A percentile compares a stretch with the other conserved stretches of the same genome.
Evolutionary conservation across 1,140 invertebrate genomes (phyloP).

Genomic region (Dolichoris vasculosae): DNA sequence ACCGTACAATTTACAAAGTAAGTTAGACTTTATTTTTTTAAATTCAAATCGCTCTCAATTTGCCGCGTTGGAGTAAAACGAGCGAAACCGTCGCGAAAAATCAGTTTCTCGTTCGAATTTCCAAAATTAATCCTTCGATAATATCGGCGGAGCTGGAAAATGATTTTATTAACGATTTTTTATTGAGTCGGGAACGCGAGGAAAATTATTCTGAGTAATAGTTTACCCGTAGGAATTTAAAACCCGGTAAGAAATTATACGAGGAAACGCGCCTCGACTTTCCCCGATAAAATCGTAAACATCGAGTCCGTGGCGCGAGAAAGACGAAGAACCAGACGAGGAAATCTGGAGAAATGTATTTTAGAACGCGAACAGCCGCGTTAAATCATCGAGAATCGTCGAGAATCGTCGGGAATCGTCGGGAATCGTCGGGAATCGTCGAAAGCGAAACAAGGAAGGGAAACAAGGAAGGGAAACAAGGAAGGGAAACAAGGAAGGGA

Average conservation of each 20-base stretch:
- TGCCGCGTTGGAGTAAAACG: neutral
- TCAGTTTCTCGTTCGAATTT: no score
- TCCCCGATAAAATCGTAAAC: no score
- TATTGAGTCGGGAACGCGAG: no score
- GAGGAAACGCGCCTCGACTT: no score
- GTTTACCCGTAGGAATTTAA: no score
- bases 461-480: neutral
- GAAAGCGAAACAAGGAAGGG: neutral
- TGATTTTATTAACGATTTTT: no score
- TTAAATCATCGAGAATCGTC: neutral
- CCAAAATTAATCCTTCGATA: no score
- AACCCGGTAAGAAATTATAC: no score
- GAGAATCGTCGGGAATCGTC: neutral
- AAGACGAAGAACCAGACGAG: neutral
- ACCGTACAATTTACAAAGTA: neutral
- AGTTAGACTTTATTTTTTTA: neutral
- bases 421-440: neutral
- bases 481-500: neutral
- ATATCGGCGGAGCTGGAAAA: no score
- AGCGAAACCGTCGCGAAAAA: no score
- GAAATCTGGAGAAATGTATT: neutral
- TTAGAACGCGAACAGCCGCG: neutral
- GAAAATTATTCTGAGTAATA: no score
- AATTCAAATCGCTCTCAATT: neutral
- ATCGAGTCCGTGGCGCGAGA: no score